These are phyloP conservation scores for Cheirogaleus medius DNA, from an alignment of 2,113 vertebrate genomes.

Conservation along the genomic window DNA sequence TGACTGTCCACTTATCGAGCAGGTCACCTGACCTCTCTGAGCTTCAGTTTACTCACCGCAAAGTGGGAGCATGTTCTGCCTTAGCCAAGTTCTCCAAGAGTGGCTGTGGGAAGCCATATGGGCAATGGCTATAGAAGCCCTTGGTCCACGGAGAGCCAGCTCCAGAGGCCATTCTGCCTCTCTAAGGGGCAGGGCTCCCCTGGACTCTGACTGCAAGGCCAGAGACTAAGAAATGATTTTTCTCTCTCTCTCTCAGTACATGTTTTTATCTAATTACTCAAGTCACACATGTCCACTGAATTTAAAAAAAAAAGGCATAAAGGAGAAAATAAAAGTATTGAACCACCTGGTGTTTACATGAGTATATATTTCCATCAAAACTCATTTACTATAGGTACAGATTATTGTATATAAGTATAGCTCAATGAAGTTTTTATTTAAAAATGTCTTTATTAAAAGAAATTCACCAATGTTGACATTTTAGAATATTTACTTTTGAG, in stretches of 20 bases:
- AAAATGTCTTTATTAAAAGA: neutral
- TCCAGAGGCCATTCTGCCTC: neutral
- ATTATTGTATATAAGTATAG: neutral
- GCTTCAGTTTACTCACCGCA: neutral
- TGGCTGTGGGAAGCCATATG: neutral
- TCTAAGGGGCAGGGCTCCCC: neutral
- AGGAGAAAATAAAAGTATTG: neutral
- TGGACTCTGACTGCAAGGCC: neutral
- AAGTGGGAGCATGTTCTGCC: neutral
- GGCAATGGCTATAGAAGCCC: neutral
- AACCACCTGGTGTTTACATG: neutral
- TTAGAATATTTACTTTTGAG: neutral
- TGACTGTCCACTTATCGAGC: neutral
- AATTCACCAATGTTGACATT: neutral
- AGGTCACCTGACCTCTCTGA: neutral
- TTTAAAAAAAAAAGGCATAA: slow-evolving; percentile 28
- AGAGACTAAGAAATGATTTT: neutral
- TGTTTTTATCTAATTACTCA: neutral
- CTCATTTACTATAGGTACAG: neutral
- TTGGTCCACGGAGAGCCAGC: neutral
- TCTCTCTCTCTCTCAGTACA: neutral
- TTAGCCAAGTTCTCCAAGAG: neutral
- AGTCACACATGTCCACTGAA: neutral
- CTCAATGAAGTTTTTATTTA: slow-evolving; percentile 1
- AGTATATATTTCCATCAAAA: neutral